Base-by-base conservation (phyloP, 2,113 vertebrate species). In the Oryzias melastigma region DNA sequence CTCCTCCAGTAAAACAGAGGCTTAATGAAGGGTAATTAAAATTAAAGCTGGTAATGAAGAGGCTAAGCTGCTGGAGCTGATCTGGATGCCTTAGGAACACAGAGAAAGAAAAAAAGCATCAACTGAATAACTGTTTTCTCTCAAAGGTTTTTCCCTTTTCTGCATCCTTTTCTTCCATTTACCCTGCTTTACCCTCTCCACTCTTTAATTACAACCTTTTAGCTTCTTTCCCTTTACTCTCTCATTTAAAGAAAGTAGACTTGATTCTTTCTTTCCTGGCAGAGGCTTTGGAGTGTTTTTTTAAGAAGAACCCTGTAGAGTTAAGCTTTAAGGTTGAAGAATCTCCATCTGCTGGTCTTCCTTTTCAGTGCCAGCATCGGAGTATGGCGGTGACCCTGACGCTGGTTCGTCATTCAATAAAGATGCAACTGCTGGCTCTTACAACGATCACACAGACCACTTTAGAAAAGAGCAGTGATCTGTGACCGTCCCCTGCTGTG, bases 11-110 rank as follows among this genome's bases (percentile, higher is more conserved):
- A 85, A 86, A 89, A 81, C 78, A 70, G 25, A 74, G 27, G 74
- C 74, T 76, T 90, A 89, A 85, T 87, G 86, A 84, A 20, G 56
- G 69, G 80, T 89, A 89, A 91, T 91, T 90, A 83, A 85, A 88
- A 82, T 66, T 83, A 83, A 90, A 88, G 68, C 81, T 67, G 66
- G 65, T 90, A 90, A 92, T 87, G 87, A 91, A 47, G 58, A 62
- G 70, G 73, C 83, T 78, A 82, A 91, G 80, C 82, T 61, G 48
- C 55, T 64, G 52, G 67, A 80, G 79, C 81, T 62, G 75, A 77
- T 70, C 58, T 64, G 62, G 62, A 77, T 22, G 78, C 66, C 62
- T 76, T 55, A 72, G 75, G 67, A 85, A 85, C 20, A 44, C 25
- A 14, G 63, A 68, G 79, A 35, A 35, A 35, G 1, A 65, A 60